Base-by-base conservation (phyloP, 1,140 invertebrate species). In the Agrilus planipennis region DNA sequence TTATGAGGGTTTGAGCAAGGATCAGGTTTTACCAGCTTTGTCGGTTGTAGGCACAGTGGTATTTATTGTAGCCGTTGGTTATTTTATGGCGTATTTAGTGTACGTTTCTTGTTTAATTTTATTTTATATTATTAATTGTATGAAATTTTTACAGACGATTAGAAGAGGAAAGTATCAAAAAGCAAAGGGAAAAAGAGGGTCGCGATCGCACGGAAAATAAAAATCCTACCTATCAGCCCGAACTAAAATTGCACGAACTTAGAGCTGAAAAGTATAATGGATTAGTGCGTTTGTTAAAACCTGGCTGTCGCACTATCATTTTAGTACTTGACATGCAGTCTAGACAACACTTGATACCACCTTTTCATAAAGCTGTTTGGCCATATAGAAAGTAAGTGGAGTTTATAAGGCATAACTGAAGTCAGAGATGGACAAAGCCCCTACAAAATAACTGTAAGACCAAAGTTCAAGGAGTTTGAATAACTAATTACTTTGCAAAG, bases 191-290 rank as follows among this genome's bases (percentile, higher is more conserved):
- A 55, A 70, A 67, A 61, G 43, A 50, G 15, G 44, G 50, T 6
- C 57, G 65, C 30, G 68, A 68, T 42, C 71, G 69, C 42, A 67
- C 65, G 37, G 65, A 69, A 14, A 44, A 40, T n/a, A 39, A 44
- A 0, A 48, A 45, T 2, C n/a, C n/a, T n/a, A 50, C 55, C 4
- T 57, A 65, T 20, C 71, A 73, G 44, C 71, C 78, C 0, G 82
- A 86, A 60, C 63, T 93, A 15, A 73, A 78, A 39, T 68, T 99
- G 23, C 90, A 97, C 59, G 94, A 98, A 63, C 68, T 98, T 37
- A 68, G 89, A 29, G 86, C 86, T 11, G 91, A 96, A 67, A 94
- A 92, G 39, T 98, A 95, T 57, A 91, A 93, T 63, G 91, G 89
- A 23, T 72, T 99, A 41, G 84, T 98, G 18, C 74, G 89, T 30